These are phyloP conservation scores for Pimpla rufipes DNA, from an alignment of 2,888 invertebrate genomes.

Conservation along the genomic window DNA sequence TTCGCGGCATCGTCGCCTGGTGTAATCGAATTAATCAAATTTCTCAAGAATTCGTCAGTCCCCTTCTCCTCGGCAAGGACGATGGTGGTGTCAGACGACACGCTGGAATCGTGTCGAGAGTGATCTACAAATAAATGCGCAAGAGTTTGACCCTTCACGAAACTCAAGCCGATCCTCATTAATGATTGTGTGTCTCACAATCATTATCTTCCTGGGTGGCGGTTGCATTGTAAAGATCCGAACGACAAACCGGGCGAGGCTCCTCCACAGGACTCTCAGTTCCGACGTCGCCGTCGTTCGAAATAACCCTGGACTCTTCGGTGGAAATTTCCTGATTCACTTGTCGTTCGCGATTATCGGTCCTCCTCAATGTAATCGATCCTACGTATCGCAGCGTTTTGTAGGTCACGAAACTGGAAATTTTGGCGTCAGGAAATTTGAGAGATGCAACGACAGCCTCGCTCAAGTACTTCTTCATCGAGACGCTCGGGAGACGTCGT, in stretches of 20 bases:
- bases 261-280: conserved; percentile 25
- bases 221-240: conserved; percentile 23
- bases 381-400: conserved; percentile 35
- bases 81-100: conserved; percentile 34
- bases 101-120: conserved; percentile 22
- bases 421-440: conserved; percentile 2
- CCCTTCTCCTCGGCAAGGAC: not conserved
- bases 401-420: conserved; percentile 50
- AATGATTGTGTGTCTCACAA: conserved; percentile 48
- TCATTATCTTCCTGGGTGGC: conserved; percentile 18
- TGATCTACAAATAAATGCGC: conserved; percentile 21
- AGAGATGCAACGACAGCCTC: not conserved
- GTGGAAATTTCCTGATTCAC: conserved; percentile 7
- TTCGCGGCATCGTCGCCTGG: conserved; percentile 26
- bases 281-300: conserved; percentile 34
- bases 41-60: conserved; percentile 40
- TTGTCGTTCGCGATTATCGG: conserved; percentile 31
- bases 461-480: not conserved
- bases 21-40: conserved; percentile 41
- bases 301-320: conserved; percentile 30
- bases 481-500: not conserved
- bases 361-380: conserved; percentile 30
- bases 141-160: not conserved
- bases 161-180: not conserved
- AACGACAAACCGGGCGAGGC: conserved; percentile 15